Conservation (phyloP, 2,113 vertebrate genomes). For the Tonatia bakeri region DNA sequence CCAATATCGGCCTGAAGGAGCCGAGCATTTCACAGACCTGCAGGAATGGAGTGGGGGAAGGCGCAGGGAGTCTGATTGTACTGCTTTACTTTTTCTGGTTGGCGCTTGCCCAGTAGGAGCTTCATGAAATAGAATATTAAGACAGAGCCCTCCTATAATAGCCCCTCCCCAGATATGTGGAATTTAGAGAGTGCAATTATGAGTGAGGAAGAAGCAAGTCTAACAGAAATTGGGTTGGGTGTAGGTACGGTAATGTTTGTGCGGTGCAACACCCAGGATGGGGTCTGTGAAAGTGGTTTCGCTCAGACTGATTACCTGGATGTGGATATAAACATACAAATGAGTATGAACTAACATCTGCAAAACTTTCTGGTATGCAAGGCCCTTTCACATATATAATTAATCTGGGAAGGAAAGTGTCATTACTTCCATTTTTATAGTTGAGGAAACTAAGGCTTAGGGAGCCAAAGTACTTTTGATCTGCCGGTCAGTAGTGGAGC, state of each 20-base stretch:
- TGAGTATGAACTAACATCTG: not conserved
- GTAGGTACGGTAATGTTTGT: not conserved
- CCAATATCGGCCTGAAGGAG: not conserved
- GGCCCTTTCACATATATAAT: not conserved
- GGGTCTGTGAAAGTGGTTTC: not conserved
- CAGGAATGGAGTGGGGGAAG: not conserved
- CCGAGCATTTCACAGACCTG: not conserved
- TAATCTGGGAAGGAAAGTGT: slow-evolving; percentile 18
- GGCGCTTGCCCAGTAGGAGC: not conserved
- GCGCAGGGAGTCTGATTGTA: not conserved
- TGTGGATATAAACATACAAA: not conserved
- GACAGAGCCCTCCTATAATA: not conserved
- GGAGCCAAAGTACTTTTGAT: not conserved
- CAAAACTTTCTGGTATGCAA: not conserved
- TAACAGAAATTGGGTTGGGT: not conserved
- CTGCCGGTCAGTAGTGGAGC: not conserved
- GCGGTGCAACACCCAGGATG: not conserved
- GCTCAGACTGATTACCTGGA: not conserved
- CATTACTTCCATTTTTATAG: not conserved
- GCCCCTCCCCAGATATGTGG: not conserved
- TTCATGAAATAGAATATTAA: not conserved
- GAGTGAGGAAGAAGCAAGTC: slow-evolving; percentile 4
- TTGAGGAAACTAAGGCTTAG: not conserved
- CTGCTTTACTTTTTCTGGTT: not conserved
- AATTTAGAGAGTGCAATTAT: not conserved